Evolutionary conservation across 2,797 vertebrate species (phyloP).

Genomic region (Oreortyx pictus): DNA sequence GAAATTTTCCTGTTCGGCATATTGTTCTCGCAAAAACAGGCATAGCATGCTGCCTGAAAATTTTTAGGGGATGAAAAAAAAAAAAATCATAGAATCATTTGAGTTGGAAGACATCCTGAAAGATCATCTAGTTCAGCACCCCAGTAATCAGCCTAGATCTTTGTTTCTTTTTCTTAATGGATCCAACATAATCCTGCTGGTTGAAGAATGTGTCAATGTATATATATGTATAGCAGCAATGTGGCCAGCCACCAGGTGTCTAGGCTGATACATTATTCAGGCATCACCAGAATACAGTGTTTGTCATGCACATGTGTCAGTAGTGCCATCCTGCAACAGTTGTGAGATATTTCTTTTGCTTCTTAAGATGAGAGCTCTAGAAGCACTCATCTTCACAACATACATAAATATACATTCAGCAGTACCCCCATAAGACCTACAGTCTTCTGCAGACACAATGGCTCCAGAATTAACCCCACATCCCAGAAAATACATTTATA

Average conservation of each 20-base stretch:
- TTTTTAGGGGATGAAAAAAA: neutral
- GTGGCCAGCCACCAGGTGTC: neutral
- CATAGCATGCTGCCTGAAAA: neutral
- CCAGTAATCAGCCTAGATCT: neutral
- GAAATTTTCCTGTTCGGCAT: constrained; percentile 51
- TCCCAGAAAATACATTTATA: neutral
- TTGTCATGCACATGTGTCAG: neutral
- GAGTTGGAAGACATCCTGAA: no score
- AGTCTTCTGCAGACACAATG: neutral
- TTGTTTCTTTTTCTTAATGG: neutral
- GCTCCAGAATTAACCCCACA: neutral
- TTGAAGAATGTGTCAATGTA: neutral
- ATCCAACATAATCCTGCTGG: neutral
- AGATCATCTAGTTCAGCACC: no score
- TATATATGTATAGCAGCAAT: neutral
- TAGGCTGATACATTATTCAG: neutral
- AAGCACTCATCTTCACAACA: neutral
- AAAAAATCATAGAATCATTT: neutral
- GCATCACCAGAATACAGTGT: neutral
- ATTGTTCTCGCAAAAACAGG: constrained; percentile 35
- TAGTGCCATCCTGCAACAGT: neutral
- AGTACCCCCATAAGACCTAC: neutral
- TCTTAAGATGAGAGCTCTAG: neutral
- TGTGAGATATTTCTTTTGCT: neutral
- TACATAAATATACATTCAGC: neutral